Percentiles rank a stretch among this genome's conserved stretches.
These are phyloP conservation scores for Sturmia bella DNA, from an alignment of 2,888 invertebrate genomes.

Conservation along the genomic window DNA sequence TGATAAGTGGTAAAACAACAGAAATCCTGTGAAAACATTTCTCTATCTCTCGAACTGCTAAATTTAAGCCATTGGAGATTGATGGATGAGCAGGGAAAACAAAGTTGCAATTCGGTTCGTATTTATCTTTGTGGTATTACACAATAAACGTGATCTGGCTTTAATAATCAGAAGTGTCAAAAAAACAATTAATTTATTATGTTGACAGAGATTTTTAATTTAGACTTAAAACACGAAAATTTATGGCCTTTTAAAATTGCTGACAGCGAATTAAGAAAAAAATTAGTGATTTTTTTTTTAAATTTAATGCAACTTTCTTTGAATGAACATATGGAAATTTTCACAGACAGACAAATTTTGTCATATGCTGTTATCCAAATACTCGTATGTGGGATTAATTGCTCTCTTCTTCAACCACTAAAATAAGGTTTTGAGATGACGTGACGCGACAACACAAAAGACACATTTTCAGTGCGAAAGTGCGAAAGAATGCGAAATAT, in stretches of 20 bases:
- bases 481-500: too few species aligned
- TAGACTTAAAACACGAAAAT: constrained; percentile 16
- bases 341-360: too few species aligned
- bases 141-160: constrained; percentile 61
- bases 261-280: neutral
- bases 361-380: too few species aligned
- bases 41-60: constrained; percentile 26
- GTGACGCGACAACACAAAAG: too few species aligned
- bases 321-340: too few species aligned
- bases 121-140: constrained; percentile 58
- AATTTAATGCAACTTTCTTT: too few species aligned
- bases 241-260: constrained; percentile 12
- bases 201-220: constrained; percentile 17
- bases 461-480: too few species aligned
- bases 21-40: constrained; percentile 44
- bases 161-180: constrained; percentile 39
- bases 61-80: constrained; percentile 5
- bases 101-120: constrained; percentile 28
- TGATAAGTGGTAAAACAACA: constrained; percentile 19
- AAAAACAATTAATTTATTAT: constrained; percentile 24
- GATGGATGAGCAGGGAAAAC: constrained; percentile 25
- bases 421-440: too few species aligned
- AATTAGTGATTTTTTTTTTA: constrained; percentile 7
- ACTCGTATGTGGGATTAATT: too few species aligned
- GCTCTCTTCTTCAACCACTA: too few species aligned